Evolutionary conservation across 2,113 vertebrate species (phyloP), one percentile per base, ranked within the genome.

Genomic region (Limanda limanda): DNA sequence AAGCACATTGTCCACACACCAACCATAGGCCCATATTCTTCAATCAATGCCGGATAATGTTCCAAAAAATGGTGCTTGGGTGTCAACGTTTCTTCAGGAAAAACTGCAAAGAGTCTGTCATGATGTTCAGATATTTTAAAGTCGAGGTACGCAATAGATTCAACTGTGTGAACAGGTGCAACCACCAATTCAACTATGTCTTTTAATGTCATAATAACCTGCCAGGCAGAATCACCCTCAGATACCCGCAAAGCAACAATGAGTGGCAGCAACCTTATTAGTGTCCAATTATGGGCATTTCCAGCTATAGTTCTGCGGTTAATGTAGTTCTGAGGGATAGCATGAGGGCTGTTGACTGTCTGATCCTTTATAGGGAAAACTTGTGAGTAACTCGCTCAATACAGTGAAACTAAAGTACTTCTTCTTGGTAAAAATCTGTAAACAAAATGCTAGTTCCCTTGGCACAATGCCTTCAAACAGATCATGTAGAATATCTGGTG

Each of bases 151-250:
- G 9, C 35, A 37, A 35, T 37, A 37, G 35, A 37, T 37, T 37
- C 35, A 37, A 37, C 35, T 37, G 35, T 37, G 35, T 37, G 35
- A 37, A 37, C 35, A 37, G 35, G 35, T 35, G 35, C 35, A 35
- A 35, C 35, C 35, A 35, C 7, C 35, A 35, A 35, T 35, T 35
- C 35, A 37, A 9, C 35, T 7, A 72, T 54, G 47, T 62, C 58
- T 37, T 72, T 72, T n/a, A 72, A 37, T 37, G 48, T 56, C 48
- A 63, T 15, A 73, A 73, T 48, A 63, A 73, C 9, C 25, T 58
- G 20, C 62, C 72, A 74, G 0, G 27, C 58, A 24, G 27, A 23
- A 54, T 72, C 70, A 54, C 8, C 58, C 11, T 35, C 25, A 13
- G 47, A 59, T 62, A 72, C 2, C 40, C 0, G 21, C 2, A 11